Percentiles rank a stretch among this genome's conserved stretches.
These are phyloP conservation scores for Andrena hattorfiana DNA, from an alignment of 2,888 invertebrate genomes.

Conservation along the genomic window DNA sequence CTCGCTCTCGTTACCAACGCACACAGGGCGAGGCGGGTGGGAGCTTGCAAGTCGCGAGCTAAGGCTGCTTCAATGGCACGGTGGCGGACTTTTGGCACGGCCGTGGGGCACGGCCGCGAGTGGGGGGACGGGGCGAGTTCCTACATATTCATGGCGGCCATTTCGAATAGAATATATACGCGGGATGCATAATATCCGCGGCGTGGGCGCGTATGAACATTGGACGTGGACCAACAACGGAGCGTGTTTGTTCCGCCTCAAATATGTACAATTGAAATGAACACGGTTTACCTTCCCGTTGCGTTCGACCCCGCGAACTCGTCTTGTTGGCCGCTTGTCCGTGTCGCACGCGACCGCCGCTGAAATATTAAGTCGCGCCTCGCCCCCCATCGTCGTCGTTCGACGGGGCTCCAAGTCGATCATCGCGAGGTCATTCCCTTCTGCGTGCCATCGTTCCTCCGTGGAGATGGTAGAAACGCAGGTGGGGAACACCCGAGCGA, in stretches of 20 bases:
- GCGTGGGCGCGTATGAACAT: constrained; percentile 46
- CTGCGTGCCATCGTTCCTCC: background rate
- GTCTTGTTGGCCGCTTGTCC: constrained; percentile 28
- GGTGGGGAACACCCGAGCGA: too few relatives aligned
- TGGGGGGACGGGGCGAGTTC: constrained; percentile 18
- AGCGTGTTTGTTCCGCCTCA: constrained; percentile 35
- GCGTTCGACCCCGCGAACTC: constrained; percentile 1
- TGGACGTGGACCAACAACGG: constrained; percentile 54
- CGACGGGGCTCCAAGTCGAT: background rate
- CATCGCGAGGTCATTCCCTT: background rate
- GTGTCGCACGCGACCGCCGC: constrained; percentile 30
- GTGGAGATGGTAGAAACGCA: too few relatives aligned
- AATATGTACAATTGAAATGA: constrained; percentile 52
- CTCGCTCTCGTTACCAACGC: constrained; percentile 2
- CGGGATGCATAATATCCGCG: constrained; percentile 55
- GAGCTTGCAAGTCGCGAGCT: constrained; percentile 35
- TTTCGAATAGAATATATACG: constrained; percentile 62
- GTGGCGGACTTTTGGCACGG: constrained; percentile 51
- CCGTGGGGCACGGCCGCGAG: constrained; percentile 7
- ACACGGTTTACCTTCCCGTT: constrained; percentile 35
- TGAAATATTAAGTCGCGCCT: constrained; percentile 36
- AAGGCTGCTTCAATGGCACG: constrained; percentile 47
- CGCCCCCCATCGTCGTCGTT: background rate
- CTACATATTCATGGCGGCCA: constrained; percentile 64
- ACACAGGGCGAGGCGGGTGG: constrained; percentile 12